Conservation (phyloP, 2,113 vertebrate genomes). For the Callionymus lyra region DNA sequence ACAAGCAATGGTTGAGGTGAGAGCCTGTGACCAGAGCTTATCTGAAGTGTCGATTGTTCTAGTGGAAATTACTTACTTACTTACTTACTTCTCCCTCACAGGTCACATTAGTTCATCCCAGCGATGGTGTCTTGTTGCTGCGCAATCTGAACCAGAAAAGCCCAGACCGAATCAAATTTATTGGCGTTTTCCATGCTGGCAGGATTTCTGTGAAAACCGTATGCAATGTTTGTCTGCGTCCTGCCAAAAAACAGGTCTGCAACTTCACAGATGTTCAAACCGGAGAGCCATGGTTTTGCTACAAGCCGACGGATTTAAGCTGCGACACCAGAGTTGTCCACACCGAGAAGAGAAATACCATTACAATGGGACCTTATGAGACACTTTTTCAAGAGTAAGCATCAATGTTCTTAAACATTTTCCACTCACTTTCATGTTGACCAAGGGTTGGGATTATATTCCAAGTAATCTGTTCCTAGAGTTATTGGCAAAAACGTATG, state of each 20-base stretch:
- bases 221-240: conserved; percentile 78
- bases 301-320: conserved; percentile 77
- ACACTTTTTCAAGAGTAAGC: too few species aligned
- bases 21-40: too few species aligned
- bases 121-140: conserved; percentile 79
- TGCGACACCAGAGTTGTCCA: conserved; percentile 76
- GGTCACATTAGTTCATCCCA: conserved; percentile 77
- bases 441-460: too few species aligned
- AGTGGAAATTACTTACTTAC: too few species aligned
- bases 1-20: conserved; percentile 71
- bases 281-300: conserved; percentile 89
- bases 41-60: too few species aligned
- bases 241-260: conserved; percentile 63
- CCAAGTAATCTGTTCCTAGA: too few species aligned
- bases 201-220: conserved; percentile 71
- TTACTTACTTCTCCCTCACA: conserved; percentile 3
- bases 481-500: too few species aligned
- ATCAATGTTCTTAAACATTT: too few species aligned
- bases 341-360: conserved; percentile 66
- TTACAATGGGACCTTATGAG: conserved; percentile 25
- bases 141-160: conserved; percentile 69
- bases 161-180: conserved; percentile 79
- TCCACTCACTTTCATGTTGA: too few species aligned
- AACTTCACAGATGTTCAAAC: conserved; percentile 86
- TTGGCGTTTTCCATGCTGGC: conserved; percentile 77